phyloP scores from a whole-genome alignment of 2,888 invertebrate species.

The Mesodorylaimus sp. region DNA sequence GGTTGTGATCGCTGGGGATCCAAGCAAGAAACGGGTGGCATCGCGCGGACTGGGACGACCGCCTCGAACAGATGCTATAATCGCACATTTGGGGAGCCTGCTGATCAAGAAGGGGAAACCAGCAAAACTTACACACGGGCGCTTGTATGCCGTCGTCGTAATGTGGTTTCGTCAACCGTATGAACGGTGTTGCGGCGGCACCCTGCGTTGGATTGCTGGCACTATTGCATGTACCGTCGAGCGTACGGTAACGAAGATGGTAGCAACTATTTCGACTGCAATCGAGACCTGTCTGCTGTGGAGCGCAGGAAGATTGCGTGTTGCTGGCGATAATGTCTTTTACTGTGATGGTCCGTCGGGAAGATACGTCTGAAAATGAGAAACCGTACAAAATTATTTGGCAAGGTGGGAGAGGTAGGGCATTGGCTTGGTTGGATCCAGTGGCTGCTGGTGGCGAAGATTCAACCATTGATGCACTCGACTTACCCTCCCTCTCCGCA shows the following conservation, averaged over 20 bases:
- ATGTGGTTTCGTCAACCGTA: slow-evolving; percentile 21
- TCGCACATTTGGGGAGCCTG: too few relatives aligned
- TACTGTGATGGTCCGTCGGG: slow-evolving; percentile 21
- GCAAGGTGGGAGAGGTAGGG: too few relatives aligned
- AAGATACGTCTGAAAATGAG: slow-evolving; percentile 13
- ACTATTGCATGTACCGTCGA: slow-evolving; percentile 29
- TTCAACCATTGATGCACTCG: too few relatives aligned
- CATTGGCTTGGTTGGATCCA: too few relatives aligned
- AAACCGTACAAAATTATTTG: too few relatives aligned
- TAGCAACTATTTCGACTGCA: slow-evolving; percentile 25
- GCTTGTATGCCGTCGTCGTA: slow-evolving; percentile 28
- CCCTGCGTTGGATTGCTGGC: slow-evolving; percentile 21
- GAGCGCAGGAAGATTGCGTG: slow-evolving; percentile 24
- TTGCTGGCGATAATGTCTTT: slow-evolving; percentile 24
- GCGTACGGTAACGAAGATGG: slow-evolving; percentile 19
- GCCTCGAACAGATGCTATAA: slow-evolving; percentile 7
- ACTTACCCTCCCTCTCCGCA: too few relatives aligned
- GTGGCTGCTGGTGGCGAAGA: too few relatives aligned
- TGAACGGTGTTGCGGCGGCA: slow-evolving; percentile 24
- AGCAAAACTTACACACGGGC: too few relatives aligned
- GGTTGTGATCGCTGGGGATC: slow-evolving; percentile 20
- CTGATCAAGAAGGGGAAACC: too few relatives aligned
- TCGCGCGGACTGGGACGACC: slow-evolving; percentile 21
- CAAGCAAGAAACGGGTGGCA: slow-evolving; percentile 23
- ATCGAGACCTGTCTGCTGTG: slow-evolving; percentile 18